These are phyloP conservation scores for Felis chaus DNA, from an alignment of 2,113 vertebrate species.

Conservation along the genomic window DNA sequence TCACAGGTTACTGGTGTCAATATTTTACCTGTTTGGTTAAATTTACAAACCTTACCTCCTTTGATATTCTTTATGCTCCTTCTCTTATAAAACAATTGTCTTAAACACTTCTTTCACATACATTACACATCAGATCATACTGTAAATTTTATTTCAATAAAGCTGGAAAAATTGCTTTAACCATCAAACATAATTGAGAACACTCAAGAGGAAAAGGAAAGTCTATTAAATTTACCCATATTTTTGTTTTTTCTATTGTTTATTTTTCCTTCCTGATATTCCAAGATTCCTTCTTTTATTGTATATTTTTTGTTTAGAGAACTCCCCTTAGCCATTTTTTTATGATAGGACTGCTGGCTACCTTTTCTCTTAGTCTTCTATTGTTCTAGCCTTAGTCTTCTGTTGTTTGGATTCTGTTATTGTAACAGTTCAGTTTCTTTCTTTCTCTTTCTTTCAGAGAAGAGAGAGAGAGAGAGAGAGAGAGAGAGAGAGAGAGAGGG, in stretches of 20 bases:
- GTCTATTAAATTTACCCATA: not conserved
- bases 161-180: not conserved
- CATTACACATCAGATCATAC: not conserved
- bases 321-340: not conserved
- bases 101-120: not conserved
- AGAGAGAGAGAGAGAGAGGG: no score
- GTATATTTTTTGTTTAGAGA: not conserved
- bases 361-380: not conserved
- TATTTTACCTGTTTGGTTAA: not conserved
- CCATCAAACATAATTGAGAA: not conserved
- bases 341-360: not conserved
- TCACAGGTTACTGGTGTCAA: not conserved
- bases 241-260: not conserved
- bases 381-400: not conserved
- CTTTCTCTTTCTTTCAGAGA: no score
- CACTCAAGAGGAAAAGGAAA: not conserved
- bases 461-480: no score
- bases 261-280: not conserved
- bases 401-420: not conserved
- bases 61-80: not conserved
- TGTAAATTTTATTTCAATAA: not conserved
- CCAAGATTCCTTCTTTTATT: not conserved
- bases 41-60: not conserved
- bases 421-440: not conserved
- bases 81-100: not conserved